Evolutionary conservation across 2,797 vertebrate species (phyloP).

Genomic region (Antennarius maculatus): DNA sequence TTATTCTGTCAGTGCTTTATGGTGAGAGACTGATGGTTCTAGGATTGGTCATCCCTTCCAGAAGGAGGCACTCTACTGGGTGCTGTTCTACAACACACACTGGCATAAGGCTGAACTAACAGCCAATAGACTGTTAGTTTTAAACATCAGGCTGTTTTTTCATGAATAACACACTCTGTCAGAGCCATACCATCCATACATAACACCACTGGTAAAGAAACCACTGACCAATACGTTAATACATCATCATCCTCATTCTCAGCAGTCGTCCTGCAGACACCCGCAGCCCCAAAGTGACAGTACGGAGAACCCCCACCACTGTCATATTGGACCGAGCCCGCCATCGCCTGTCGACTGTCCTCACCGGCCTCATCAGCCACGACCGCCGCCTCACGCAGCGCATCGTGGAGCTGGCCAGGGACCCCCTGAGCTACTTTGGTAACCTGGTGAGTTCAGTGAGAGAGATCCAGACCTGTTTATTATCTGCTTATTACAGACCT

Average conservation of each 20-base stretch:
- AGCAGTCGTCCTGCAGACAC: conserved; percentile 48
- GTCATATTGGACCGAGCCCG: conserved; percentile 90
- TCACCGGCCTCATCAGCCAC: conserved; percentile 89
- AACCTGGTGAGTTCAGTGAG: conserved; percentile 78
- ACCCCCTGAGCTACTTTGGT: conserved; percentile 92
- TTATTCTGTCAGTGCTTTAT: too few species aligned
- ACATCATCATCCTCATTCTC: not conserved
- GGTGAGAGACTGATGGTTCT: too few species aligned
- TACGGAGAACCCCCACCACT: conserved; percentile 83
- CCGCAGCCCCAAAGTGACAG: conserved; percentile 33
- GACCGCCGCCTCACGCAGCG: conserved; percentile 91
- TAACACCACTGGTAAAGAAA: not conserved
- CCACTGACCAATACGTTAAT: not conserved
- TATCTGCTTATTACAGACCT: not conserved
- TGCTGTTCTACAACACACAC: too few species aligned
- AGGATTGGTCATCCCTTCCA: too few species aligned
- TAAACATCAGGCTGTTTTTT: not conserved
- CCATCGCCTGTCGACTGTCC: conserved; percentile 87
- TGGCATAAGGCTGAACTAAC: not conserved
- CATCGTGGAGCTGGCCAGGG: conserved; percentile 91
- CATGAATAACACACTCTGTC: not conserved
- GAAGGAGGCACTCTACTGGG: too few species aligned
- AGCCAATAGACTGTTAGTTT: not conserved
- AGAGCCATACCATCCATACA: not conserved
- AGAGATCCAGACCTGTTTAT: not conserved